Conservation (phyloP, 2,113 vertebrate species). For the Pterocles orientalis region DNA sequence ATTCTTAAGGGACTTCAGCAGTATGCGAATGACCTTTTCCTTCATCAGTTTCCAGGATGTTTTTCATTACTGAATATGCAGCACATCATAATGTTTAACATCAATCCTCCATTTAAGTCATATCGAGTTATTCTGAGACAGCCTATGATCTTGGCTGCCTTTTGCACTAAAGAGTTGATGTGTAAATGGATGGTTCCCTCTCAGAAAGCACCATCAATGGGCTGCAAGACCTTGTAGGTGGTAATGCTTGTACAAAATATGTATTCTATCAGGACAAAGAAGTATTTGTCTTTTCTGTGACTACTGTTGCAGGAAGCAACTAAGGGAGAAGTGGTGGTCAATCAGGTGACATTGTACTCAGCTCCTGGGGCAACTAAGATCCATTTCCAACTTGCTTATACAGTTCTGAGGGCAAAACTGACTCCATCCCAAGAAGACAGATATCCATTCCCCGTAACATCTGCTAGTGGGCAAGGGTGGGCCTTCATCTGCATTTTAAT, state of each 20-base stretch:
- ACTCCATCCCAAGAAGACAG: neutral
- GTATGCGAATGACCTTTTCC: constrained; percentile 56
- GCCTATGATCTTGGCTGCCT: neutral
- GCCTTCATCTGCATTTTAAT: neutral
- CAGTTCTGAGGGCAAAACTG: neutral
- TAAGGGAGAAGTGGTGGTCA: neutral
- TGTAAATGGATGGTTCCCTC: neutral
- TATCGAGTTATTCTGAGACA: constrained; percentile 31
- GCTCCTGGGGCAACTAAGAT: accelerated
- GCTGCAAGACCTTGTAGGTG: neutral
- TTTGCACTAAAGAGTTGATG: neutral
- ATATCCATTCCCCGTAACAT: accelerated
- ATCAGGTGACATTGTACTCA: accelerated
- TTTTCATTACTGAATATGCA: constrained; percentile 47
- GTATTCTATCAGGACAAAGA: neutral
- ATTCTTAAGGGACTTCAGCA: constrained; percentile 71
- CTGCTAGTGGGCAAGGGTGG: neutral
- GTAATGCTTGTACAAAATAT: neutral
- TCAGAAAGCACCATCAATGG: neutral
- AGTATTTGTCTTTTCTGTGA: neutral
- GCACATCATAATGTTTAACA: constrained; percentile 21
- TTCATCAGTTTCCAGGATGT: constrained; percentile 55
- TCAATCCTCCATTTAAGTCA: constrained; percentile 58
- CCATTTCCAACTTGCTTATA: neutral
- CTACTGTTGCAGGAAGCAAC: neutral